Percentiles rank a stretch among this genome's conserved stretches.
Conservation (phyloP, 2,113 vertebrate genomes). For the Lota lota region DNA sequence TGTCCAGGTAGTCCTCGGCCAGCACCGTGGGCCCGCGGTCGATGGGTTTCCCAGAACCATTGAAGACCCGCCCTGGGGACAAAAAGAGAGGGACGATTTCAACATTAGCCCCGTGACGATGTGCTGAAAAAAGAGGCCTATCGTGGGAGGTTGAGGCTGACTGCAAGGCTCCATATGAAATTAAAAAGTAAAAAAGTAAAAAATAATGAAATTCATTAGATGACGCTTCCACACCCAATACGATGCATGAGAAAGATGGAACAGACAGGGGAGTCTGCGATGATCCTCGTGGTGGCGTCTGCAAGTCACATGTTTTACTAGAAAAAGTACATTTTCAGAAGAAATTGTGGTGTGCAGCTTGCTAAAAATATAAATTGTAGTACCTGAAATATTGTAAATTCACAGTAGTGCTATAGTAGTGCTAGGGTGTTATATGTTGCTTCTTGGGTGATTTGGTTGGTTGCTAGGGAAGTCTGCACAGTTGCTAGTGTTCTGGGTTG, state of each 20-base stretch:
- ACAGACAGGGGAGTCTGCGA: constrained; percentile 29
- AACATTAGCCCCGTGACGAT: constrained; percentile 5
- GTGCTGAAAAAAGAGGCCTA: not conserved
- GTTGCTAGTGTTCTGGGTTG: too few species aligned
- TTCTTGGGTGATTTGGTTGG: too few species aligned
- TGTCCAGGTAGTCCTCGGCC: constrained; percentile 82
- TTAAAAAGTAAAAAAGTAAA: not conserved
- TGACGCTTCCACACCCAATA: constrained; percentile 29
- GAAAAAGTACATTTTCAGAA: too few species aligned
- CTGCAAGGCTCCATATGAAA: constrained; percentile 29
- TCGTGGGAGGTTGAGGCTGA: constrained; percentile 2
- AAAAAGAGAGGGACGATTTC: constrained; percentile 24
- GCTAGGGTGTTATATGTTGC: too few species aligned
- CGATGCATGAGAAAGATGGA: constrained; percentile 33
- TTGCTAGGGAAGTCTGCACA: too few species aligned
- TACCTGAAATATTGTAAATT: too few species aligned
- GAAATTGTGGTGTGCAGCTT: too few species aligned
- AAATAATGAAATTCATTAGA: constrained; percentile 29
- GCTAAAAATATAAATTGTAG: too few species aligned
- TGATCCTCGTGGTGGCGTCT: constrained; percentile 26
- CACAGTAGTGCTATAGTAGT: too few species aligned
- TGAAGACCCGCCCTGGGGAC: constrained; percentile 76
- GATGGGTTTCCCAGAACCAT: constrained; percentile 82
- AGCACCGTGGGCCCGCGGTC: constrained; percentile 77
- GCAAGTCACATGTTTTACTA: constrained; percentile 41